These are phyloP conservation scores for Pseudochromis fuscus DNA, from an alignment of 2,797 vertebrate genomes.

Conservation along the genomic window DNA sequence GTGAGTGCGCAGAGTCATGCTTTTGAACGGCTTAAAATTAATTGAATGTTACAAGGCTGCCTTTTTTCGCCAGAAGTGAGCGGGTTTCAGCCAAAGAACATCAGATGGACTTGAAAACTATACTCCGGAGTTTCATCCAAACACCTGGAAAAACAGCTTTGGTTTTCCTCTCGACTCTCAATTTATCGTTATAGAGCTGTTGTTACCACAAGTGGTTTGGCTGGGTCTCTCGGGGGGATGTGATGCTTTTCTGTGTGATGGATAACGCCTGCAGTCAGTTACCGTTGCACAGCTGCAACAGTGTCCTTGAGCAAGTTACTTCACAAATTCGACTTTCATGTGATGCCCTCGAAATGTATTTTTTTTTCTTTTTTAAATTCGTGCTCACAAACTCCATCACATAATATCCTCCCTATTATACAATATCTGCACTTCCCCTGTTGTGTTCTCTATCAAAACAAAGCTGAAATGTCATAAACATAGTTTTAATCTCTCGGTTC, in stretches of 20 bases:
- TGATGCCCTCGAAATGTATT: not conserved
- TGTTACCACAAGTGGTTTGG: slow-evolving; percentile 77
- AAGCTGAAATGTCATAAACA: slow-evolving; percentile 39
- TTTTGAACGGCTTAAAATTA: slow-evolving; percentile 5
- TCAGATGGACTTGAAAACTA: slow-evolving; percentile 42
- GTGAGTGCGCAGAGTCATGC: not conserved
- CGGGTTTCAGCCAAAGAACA: slow-evolving; percentile 31
- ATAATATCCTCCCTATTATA: not conserved
- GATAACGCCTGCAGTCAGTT: slow-evolving; percentile 67
- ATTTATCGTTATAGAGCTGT: slow-evolving; percentile 69
- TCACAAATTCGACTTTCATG: too few species aligned
- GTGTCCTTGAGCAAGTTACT: slow-evolving; percentile 53
- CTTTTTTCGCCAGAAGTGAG: slow-evolving; percentile 38
- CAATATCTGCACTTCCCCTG: not conserved
- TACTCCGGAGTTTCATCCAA: slow-evolving; percentile 54
- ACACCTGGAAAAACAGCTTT: slow-evolving; percentile 78
- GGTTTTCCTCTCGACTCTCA: slow-evolving; percentile 61
- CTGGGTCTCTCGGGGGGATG: slow-evolving; percentile 58
- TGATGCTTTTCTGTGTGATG: slow-evolving; percentile 56
- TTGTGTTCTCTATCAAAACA: slow-evolving; percentile 47
- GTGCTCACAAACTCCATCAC: slow-evolving; percentile 21
- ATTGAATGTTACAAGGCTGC: slow-evolving; percentile 34
- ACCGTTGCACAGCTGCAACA: slow-evolving; percentile 68
- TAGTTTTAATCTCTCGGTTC: slow-evolving; percentile 41
- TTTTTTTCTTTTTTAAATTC: slow-evolving; percentile 8